Conservation (phyloP, 2,113 vertebrate genomes). For the Aspidoscelis tigris region DNA sequence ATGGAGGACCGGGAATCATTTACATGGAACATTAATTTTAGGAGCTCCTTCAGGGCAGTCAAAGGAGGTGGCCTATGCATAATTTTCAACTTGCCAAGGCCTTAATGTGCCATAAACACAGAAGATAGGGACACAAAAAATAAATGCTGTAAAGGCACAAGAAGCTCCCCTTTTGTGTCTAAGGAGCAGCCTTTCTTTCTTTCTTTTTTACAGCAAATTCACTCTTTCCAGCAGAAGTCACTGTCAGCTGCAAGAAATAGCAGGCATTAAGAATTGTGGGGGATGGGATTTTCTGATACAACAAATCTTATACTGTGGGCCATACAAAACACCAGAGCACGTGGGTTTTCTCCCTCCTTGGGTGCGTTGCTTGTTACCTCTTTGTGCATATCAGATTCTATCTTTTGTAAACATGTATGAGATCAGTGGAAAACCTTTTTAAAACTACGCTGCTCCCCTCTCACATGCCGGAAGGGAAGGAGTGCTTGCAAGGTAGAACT, state of each 20-base stretch:
- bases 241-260: slow-evolving; percentile 15
- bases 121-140: slow-evolving; percentile 38
- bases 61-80: slow-evolving; percentile 19
- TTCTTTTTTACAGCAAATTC: slow-evolving; percentile 28
- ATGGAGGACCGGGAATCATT: slow-evolving; percentile 20
- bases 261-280: slow-evolving; percentile 36
- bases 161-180: slow-evolving; percentile 27
- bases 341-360: not conserved
- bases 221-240: slow-evolving; percentile 21
- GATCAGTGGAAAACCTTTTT: too few species aligned
- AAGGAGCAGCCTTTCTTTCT: not conserved
- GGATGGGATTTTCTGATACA: slow-evolving; percentile 33
- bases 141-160: not conserved
- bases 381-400: not conserved
- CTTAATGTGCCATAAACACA: not conserved
- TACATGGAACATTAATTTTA: slow-evolving; percentile 33
- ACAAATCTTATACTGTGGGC: slow-evolving; percentile 9
- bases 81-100: slow-evolving; percentile 44
- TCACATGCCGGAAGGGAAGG: too few species aligned
- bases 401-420: not conserved
- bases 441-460: too few species aligned
- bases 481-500: too few species aligned
- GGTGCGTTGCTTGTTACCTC: not conserved
- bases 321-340: not conserved
- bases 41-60: not conserved